These are phyloP conservation scores for Crambe crambe DNA, from an alignment of 37 sponge, comb jelly and placozoan species.

Conservation along the genomic window DNA sequence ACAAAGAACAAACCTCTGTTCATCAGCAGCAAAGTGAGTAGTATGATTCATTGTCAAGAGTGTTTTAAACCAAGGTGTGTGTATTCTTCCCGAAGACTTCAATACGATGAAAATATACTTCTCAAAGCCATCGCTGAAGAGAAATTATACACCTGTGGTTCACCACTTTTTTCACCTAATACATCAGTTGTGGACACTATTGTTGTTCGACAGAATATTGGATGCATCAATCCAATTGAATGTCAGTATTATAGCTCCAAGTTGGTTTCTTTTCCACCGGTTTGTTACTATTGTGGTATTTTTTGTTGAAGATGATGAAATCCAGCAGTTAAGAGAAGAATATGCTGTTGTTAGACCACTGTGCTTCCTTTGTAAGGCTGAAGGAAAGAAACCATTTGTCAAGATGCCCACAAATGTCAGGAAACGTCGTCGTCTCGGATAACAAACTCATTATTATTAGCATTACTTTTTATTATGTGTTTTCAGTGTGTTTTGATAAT, in stretches of 20 bases:
- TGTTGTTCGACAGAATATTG: slow-evolving; percentile 1
- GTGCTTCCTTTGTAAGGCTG: slow-evolving; percentile 7
- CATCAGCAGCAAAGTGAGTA: too few relatives aligned
- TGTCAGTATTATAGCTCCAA: too few relatives aligned
- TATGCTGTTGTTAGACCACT: slow-evolving; percentile 14
- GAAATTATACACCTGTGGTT: slow-evolving; percentile 12
- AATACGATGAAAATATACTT: neutral
- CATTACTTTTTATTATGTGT: too few relatives aligned
- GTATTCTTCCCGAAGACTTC: neutral
- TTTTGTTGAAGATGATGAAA: slow-evolving; percentile 11
- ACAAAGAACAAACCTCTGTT: too few relatives aligned
- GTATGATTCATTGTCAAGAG: too few relatives aligned
- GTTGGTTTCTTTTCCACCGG: too few relatives aligned
- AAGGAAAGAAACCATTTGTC: neutral
- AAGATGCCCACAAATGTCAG: neutral
- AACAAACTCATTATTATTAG: too few relatives aligned
- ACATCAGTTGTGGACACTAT: neutral
- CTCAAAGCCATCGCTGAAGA: neutral
- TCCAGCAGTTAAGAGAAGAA: neutral
- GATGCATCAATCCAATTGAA: neutral
- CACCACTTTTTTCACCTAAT: slow-evolving; percentile 1
- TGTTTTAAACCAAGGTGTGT: too few relatives aligned
- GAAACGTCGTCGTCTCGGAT: too few relatives aligned
- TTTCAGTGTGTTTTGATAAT: too few relatives aligned
- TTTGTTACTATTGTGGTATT: too few relatives aligned